Base-by-base conservation (phyloP, 2,113 vertebrate genomes). In the Neodon shergylaensis region DNA sequence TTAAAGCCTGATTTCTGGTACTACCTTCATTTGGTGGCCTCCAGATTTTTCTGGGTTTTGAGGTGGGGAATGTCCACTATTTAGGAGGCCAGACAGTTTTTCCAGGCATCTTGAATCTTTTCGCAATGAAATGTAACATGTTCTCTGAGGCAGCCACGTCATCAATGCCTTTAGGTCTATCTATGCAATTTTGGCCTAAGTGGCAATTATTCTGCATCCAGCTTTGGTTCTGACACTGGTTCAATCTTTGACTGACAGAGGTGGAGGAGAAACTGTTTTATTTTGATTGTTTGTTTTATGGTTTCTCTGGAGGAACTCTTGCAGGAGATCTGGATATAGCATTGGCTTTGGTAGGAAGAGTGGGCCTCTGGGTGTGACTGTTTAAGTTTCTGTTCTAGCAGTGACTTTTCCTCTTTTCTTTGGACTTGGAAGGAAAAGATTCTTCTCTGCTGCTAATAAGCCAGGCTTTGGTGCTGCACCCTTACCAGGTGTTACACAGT, bases 51-150 rank as follows among this genome's bases (percentile, higher is more conserved):
- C 99, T 81, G 98, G 97, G 52, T 44, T 97, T 96, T 99, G 99
- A 98, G 88, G 98, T 91, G 98, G 98, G 93, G 98, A 98, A 42
- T 96, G 98, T 96, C 96, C 98, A 93, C 97, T 98, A 70, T 97
- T 98, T 97, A 99, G 99, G 86, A 99, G 99, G 36, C 98, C 98
- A 12, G 99, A 99, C 47, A 98, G 99, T 99, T 97, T 99, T 99
- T 39, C 99, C 99, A 95, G 98, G 98, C 98, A 99, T 99, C 99
- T 99, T 99, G 93, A 99, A 99, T 98, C 99, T 99, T 96, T 96
- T 99, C 24, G 98, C 98, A 26, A 99, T 99, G 49, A 98, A 99
- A 97, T 99, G 99, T 5, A 98, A 98, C 36, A 99, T 98, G 96
- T 99, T 99, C 96, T 99, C 99, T 72, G 99, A 99, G 98, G 98